Evolutionary conservation across 2,888 invertebrate species (phyloP).

Genomic region (Eulithis prunata): DNA sequence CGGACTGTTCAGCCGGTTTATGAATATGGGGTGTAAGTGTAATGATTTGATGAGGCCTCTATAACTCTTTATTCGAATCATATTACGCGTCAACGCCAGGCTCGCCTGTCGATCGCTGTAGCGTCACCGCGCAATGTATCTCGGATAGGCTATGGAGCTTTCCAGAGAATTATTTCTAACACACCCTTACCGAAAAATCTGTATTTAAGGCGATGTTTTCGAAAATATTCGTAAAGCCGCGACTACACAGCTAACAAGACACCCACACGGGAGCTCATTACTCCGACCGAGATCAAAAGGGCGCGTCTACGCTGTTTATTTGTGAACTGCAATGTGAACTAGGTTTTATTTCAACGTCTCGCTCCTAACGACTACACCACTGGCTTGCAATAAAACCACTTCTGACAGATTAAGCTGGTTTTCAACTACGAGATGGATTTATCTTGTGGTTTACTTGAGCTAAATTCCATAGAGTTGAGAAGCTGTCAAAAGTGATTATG

Average conservation of each 20-base stretch:
- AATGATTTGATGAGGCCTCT: too few species aligned
- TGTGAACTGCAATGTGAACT: slow-evolving; percentile 45
- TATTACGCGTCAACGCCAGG: too few species aligned
- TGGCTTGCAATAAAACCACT: not conserved
- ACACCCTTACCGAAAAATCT: not conserved
- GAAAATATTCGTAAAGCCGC: slow-evolving; percentile 25
- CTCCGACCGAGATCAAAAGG: slow-evolving; percentile 57
- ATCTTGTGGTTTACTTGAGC: not conserved
- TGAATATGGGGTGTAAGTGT: too few species aligned
- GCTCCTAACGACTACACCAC: slow-evolving; percentile 28
- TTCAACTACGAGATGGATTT: not conserved
- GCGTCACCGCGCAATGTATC: too few species aligned
- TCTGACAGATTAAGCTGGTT: slow-evolving; percentile 7
- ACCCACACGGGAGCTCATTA: slow-evolving; percentile 56
- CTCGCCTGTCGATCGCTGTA: too few species aligned
- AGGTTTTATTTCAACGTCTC: slow-evolving; percentile 34
- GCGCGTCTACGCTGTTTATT: slow-evolving; percentile 57
- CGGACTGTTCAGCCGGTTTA: too few species aligned
- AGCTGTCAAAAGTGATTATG: slow-evolving; percentile 7
- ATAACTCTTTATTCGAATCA: too few species aligned
- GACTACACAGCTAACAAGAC: slow-evolving; percentile 36
- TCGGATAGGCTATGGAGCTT: too few species aligned
- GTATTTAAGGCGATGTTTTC: slow-evolving; percentile 9
- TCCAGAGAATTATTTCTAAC: too few species aligned
- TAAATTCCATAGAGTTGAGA: not conserved